A percentile compares a stretch with the other conserved stretches of the same genome.
Conservation (phyloP, 2,888 invertebrate species). For the Trichacis sp. region DNA sequence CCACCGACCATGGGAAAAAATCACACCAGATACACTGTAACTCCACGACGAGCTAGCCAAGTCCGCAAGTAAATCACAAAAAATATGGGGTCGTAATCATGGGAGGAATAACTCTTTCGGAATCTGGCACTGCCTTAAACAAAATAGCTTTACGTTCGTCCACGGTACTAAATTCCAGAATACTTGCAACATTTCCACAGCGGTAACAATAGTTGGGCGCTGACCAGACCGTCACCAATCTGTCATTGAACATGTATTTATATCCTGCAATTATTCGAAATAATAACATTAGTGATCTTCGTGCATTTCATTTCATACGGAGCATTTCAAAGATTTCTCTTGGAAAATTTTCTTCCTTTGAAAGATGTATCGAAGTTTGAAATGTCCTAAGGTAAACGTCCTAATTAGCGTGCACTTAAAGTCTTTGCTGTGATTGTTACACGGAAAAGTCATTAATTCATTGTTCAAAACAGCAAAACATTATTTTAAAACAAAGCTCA, state of each 20-base stretch:
- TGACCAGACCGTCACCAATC: conserved; percentile 98
- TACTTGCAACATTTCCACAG: conserved; percentile 98
- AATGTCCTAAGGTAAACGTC: no score
- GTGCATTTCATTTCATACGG: no score
- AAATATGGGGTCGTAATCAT: conserved; percentile 97
- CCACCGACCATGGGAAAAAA: conserved; percentile 36
- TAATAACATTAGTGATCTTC: not conserved
- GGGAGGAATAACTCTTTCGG: conserved; percentile 92
- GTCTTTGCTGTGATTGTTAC: no score
- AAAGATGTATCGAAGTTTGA: no score
- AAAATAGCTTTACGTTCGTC: conserved; percentile 85
- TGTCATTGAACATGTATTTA: conserved; percentile 98
- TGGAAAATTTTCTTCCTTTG: no score
- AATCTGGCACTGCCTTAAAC: conserved; percentile 96
- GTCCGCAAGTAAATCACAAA: conserved; percentile 74
- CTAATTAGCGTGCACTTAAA: no score
- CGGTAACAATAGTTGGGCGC: conserved; percentile 99
- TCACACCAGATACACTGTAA: conserved; percentile 42
- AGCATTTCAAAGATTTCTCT: no score
- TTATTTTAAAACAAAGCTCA: no score
- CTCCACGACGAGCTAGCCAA: conserved; percentile 47
- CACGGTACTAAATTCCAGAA: conserved; percentile 87
- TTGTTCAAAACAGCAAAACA: no score
- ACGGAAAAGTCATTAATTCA: no score
- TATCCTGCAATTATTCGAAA: conserved; percentile 74